These are phyloP conservation scores for Zoroaster sp. DNA, from an alignment of 53 echinoderm and acorn worm genomes.

Conservation along the genomic window DNA sequence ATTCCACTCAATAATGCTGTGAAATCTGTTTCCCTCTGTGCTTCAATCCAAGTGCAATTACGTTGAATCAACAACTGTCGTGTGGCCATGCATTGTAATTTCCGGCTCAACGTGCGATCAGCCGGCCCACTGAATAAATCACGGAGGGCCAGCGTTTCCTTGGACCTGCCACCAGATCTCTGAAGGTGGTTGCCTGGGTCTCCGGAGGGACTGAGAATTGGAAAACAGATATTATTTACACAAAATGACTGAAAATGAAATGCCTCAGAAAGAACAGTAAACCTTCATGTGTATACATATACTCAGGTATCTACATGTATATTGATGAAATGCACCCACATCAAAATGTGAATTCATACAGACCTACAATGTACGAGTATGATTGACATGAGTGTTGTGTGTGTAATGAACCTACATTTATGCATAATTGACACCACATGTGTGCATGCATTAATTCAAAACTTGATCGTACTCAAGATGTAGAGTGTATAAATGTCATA, in stretches of 20 bases:
- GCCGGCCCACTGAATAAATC: constrained; percentile 28
- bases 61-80: background rate
- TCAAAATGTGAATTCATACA: no score
- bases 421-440: no score
- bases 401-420: no score
- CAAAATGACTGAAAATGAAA: background rate
- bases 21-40: background rate
- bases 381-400: no score
- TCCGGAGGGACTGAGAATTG: background rate
- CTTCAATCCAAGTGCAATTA: background rate
- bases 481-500: no score
- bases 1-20: background rate
- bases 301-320: background rate
- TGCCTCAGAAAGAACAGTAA: background rate
- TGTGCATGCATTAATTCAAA: no score
- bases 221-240: background rate
- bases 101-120: background rate
- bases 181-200: background rate
- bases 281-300: background rate
- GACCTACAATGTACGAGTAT: background rate
- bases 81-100: background rate
- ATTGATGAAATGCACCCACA: background rate
- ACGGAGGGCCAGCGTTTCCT: background rate
- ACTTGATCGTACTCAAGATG: no score
- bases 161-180: background rate